These are phyloP conservation scores for Pycnonotus jocosus DNA, from an alignment of 2,113 vertebrate species.

Conservation along the genomic window DNA sequence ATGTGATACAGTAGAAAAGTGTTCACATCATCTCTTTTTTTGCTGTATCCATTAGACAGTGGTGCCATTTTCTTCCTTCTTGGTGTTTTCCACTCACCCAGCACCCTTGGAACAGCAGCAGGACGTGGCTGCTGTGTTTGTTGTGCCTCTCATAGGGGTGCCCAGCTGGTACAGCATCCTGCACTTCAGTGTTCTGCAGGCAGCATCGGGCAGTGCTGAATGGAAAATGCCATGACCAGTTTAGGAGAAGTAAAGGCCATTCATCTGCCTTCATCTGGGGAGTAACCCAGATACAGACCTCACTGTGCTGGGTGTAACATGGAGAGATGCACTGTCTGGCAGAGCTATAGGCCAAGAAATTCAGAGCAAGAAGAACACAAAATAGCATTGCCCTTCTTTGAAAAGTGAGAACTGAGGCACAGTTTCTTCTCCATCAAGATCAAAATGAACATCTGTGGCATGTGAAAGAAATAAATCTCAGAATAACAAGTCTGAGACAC, in stretches of 20 bases:
- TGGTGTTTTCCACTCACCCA: neutral
- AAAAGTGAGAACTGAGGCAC: neutral
- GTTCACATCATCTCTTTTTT: neutral
- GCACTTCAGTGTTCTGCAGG: neutral
- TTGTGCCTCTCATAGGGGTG: neutral
- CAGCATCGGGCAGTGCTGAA: neutral
- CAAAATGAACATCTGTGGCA: neutral
- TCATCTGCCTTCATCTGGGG: neutral
- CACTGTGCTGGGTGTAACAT: neutral
- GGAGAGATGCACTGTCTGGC: neutral
- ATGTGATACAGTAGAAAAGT: neutral
- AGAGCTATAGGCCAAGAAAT: neutral
- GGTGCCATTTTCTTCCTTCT: neutral
- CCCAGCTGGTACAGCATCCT: neutral
- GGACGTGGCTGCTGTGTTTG: accelerated
- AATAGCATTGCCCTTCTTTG: neutral
- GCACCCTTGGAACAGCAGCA: neutral
- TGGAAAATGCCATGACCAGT: neutral
- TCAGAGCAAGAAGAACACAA: neutral
- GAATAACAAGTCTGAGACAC: neutral
- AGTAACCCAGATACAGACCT: neutral
- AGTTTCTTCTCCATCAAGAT: neutral
- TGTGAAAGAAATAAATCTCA: neutral
- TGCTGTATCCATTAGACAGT: neutral
- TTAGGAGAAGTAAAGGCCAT: neutral